These are phyloP conservation scores for Dipodomys merriami DNA, from an alignment of 2,113 vertebrate species.

Conservation along the genomic window DNA sequence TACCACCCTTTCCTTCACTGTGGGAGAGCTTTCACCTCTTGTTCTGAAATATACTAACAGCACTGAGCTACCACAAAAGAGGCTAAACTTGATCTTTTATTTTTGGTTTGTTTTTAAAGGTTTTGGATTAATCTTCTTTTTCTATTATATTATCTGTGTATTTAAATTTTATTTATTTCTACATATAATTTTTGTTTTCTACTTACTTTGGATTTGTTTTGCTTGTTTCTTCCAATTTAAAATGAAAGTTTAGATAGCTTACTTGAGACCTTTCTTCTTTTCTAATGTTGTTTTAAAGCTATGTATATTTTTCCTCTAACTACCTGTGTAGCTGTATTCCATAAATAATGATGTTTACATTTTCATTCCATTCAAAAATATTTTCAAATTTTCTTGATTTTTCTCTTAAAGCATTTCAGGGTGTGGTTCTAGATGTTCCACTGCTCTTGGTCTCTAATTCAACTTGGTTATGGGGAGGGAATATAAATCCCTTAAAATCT, in stretches of 20 bases:
- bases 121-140: background rate
- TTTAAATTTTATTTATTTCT: background rate
- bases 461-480: background rate
- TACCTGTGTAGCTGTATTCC: background rate
- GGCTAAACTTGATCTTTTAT: background rate
- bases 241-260: background rate
- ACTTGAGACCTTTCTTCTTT: slow-evolving; percentile 1
- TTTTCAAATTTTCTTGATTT: background rate
- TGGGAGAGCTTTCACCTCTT: background rate
- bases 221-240: background rate
- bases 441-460: background rate
- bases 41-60: background rate
- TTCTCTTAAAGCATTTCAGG: background rate
- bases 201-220: slow-evolving; percentile 11
- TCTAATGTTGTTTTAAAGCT: background rate
- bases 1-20: background rate
- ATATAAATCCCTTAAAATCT: background rate
- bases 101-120: background rate
- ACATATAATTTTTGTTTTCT: background rate
- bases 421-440: background rate
- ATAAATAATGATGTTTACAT: slow-evolving; percentile 1
- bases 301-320: background rate
- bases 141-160: background rate
- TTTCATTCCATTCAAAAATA: background rate
- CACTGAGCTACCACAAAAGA: background rate